phyloP scores from a whole-genome alignment of 2,113 vertebrate genomes.

The Macroglossus sobrinus region DNA sequence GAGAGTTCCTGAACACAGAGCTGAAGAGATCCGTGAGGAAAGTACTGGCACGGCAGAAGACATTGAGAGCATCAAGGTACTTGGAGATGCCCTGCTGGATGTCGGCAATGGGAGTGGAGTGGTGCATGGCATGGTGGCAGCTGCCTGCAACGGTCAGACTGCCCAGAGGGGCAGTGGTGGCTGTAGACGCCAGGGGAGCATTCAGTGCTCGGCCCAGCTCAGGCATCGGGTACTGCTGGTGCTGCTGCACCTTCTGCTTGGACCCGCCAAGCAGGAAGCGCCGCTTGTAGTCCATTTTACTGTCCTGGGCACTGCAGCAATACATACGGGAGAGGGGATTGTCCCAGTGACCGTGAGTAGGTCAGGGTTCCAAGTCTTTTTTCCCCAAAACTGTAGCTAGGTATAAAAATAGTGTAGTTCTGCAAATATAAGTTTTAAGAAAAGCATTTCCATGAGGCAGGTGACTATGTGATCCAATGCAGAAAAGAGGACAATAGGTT shows the following conservation, averaged over 20 bases:
- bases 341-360: slow-evolving; percentile 55
- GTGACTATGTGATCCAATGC: slow-evolving; percentile 77
- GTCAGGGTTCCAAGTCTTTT: slow-evolving; percentile 76
- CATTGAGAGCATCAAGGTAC: slow-evolving; percentile 97
- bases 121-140: slow-evolving; percentile 82
- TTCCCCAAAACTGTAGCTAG: slow-evolving; percentile 79
- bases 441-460: slow-evolving; percentile 91
- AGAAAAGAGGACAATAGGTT: slow-evolving; percentile 77
- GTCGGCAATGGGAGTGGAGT: slow-evolving; percentile 94
- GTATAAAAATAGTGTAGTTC: slow-evolving; percentile 86
- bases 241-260: slow-evolving; percentile 99
- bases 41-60: slow-evolving; percentile 97
- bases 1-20: slow-evolving; percentile 97
- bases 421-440: slow-evolving; percentile 86
- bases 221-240: slow-evolving; percentile 97
- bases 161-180: slow-evolving; percentile 85
- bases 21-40: slow-evolving; percentile 99
- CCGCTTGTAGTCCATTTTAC: slow-evolving; percentile 99
- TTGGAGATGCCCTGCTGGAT: slow-evolving; percentile 99
- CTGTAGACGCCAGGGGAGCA: slow-evolving; percentile 88
- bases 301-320: slow-evolving; percentile 99
- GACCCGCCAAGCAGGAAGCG: slow-evolving; percentile 99
- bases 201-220: slow-evolving; percentile 96
- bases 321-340: slow-evolving; percentile 92
- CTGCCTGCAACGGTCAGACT: slow-evolving; percentile 85